phyloP scores from a whole-genome alignment of 2,888 invertebrate species.

The Pachymerium ferrugineum region DNA sequence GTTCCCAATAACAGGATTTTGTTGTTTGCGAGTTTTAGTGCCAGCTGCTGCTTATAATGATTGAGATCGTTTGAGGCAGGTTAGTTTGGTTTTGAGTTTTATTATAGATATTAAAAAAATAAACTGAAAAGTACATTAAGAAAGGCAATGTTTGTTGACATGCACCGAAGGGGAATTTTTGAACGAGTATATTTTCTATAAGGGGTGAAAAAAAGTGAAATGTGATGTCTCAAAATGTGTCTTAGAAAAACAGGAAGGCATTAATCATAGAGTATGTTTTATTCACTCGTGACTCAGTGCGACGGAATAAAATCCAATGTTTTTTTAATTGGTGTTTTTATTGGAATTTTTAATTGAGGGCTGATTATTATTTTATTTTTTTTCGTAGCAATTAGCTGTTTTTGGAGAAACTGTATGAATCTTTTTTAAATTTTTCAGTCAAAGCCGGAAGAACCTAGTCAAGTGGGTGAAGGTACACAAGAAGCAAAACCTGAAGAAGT shows the following conservation, averaged over 20 bases:
- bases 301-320: background rate
- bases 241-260: background rate
- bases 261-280: background rate
- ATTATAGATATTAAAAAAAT: background rate
- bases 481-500: background rate
- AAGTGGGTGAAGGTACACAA: conserved; percentile 14
- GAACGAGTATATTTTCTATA: background rate
- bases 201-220: background rate
- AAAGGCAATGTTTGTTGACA: too few relatives aligned
- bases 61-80: background rate
- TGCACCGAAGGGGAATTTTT: too few relatives aligned
- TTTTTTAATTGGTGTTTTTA: too few relatives aligned
- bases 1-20: conserved; percentile 18
- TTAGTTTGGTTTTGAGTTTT: background rate
- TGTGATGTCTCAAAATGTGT: background rate
- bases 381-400: too few relatives aligned
- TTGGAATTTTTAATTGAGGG: too few relatives aligned
- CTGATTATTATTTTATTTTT: too few relatives aligned
- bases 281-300: background rate
- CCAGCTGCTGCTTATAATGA: conserved; percentile 6
- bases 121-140: too few relatives aligned
- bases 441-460: conserved; percentile 5
- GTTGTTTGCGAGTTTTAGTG: background rate
- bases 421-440: background rate
- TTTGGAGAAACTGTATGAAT: too few relatives aligned